Conservation (phyloP, 2,113 vertebrate genomes). For the Carassius gibelio region DNA sequence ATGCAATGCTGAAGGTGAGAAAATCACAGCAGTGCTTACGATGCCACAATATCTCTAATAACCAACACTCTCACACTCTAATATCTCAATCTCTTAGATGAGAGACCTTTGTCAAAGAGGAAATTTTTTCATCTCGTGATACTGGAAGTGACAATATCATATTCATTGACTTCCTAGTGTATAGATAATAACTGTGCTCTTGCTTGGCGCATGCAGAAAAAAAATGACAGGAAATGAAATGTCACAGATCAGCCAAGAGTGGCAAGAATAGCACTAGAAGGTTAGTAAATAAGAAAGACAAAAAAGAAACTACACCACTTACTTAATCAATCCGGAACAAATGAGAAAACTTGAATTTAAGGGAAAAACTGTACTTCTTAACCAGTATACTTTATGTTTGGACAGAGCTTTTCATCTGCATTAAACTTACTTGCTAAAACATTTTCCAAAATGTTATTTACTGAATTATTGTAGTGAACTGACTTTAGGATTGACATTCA, state of each 20-base stretch:
- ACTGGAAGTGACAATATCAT: conserved; percentile 22
- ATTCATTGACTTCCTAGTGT: background rate
- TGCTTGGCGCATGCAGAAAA: conserved; percentile 33
- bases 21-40: background rate
- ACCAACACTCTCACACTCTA: conserved; percentile 8
- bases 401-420: background rate
- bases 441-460: background rate
- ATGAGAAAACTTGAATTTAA: background rate
- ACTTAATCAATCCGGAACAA: background rate
- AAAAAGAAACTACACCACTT: background rate
- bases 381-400: no score
- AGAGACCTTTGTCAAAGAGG: conserved; percentile 17
- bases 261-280: conserved; percentile 30
- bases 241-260: conserved; percentile 15
- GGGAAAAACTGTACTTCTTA: background rate
- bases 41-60: background rate
- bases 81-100: background rate
- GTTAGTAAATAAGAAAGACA: conserved; percentile 52
- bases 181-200: conserved; percentile 35
- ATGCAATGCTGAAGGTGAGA: background rate
- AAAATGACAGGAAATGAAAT: conserved; percentile 67
- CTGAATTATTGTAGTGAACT: background rate
- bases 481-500: background rate
- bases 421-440: background rate
- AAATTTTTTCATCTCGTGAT: background rate